Conservation (phyloP, 2,113 vertebrate species). For the Corvus cornix region DNA sequence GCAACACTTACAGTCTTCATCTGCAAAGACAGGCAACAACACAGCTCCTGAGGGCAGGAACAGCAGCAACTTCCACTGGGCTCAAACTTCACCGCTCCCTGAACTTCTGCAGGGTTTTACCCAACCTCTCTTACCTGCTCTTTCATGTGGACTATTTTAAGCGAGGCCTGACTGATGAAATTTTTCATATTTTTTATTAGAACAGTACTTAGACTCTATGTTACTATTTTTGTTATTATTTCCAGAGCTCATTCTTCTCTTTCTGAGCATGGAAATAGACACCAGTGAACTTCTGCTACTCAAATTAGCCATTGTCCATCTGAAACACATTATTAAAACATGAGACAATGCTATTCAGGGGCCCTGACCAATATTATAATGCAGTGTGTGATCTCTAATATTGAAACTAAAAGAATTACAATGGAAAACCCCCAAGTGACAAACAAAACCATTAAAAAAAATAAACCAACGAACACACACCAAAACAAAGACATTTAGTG, state of each 20-base stretch:
- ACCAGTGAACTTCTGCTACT: not conserved
- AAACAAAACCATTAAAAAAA: not conserved
- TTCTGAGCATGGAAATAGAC: not conserved
- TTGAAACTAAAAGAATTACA: not conserved
- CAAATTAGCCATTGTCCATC: conserved; percentile 31
- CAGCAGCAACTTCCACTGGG: not conserved
- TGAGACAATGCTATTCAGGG: conserved; percentile 17
- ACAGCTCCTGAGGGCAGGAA: not conserved
- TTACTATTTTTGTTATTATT: conserved; percentile 48
- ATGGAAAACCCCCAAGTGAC: not conserved
- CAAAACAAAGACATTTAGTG: not conserved
- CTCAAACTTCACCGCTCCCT: not conserved
- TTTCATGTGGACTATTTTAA: not conserved
- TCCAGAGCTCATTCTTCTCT: conserved; percentile 48
- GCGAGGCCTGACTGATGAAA: not conserved
- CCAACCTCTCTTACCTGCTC: not conserved
- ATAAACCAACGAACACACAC: not conserved
- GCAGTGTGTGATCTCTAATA: not conserved
- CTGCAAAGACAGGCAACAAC: conserved; percentile 67
- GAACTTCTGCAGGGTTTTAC: not conserved
- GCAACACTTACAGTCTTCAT: conserved; percentile 99
- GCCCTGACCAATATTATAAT: not conserved
- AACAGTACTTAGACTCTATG: not conserved
- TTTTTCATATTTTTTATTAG: not conserved
- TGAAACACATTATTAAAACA: conserved; percentile 54